Conservation (phyloP, 1,140 invertebrate species). For the Trachelipus rathkii region DNA sequence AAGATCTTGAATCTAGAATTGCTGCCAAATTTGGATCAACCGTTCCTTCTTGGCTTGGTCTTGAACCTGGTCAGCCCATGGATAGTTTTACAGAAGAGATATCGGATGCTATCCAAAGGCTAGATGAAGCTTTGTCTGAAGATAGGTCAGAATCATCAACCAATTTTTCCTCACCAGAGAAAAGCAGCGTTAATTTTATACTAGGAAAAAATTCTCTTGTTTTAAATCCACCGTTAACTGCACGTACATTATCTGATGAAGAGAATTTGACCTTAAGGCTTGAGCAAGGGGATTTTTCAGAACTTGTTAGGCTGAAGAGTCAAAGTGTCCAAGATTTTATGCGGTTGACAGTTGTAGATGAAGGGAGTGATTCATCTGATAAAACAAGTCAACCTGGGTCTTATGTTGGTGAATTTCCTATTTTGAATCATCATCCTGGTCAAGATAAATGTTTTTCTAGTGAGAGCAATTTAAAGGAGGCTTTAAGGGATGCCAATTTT, state of each 20-base stretch:
- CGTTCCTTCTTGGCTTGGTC: slow-evolving; percentile 48
- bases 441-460: slow-evolving; percentile 27
- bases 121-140: slow-evolving; percentile 61
- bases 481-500: slow-evolving; percentile 33
- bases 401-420: slow-evolving; percentile 20
- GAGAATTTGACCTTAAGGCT: slow-evolving; percentile 62
- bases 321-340: slow-evolving; percentile 68
- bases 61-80: slow-evolving; percentile 54
- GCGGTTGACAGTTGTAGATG: slow-evolving; percentile 61
- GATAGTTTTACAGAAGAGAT: slow-evolving; percentile 56
- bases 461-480: slow-evolving; percentile 37
- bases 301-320: slow-evolving; percentile 67
- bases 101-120: slow-evolving; percentile 62
- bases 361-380: slow-evolving; percentile 34
- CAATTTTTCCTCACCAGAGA: slow-evolving; percentile 55
- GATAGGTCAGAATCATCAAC: slow-evolving; percentile 59
- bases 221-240: slow-evolving; percentile 30
- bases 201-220: slow-evolving; percentile 42
- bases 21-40: slow-evolving; percentile 55
- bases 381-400: slow-evolving; percentile 36
- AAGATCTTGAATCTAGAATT: slow-evolving; percentile 48
- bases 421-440: slow-evolving; percentile 18
- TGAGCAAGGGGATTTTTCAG: slow-evolving; percentile 62
- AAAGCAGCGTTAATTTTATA: slow-evolving; percentile 35
- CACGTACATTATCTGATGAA: slow-evolving; percentile 49